Conservation (phyloP, 1,140 invertebrate genomes). For the Polypedilum vanderplanki region DNA sequence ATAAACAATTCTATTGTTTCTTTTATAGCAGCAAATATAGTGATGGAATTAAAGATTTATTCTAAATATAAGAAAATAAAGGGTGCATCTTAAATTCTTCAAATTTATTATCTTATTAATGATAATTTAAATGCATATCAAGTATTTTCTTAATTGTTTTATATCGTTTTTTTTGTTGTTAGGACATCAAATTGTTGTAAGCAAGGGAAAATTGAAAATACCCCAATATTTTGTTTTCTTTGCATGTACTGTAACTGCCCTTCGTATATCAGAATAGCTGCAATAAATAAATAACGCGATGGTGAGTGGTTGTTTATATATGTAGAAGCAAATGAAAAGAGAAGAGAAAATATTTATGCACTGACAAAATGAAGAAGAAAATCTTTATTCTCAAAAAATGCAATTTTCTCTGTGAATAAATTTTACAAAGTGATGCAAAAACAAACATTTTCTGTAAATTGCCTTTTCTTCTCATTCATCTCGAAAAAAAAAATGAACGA, state of each 20-base stretch:
- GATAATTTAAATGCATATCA: slow-evolving; percentile 5
- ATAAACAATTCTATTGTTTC: too few species aligned
- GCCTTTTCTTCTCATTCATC: slow-evolving; percentile 1
- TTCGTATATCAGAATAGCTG: neutral
- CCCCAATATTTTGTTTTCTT: neutral
- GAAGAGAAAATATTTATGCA: too few species aligned
- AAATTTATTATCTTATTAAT: neutral
- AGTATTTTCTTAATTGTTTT: neutral
- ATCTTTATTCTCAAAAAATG: neutral
- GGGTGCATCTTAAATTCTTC: neutral
- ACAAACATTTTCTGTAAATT: slow-evolving; percentile 12
- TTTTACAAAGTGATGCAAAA: neutral
- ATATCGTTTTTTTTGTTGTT: neutral
- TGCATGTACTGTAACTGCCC: neutral
- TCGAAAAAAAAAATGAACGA: neutral
- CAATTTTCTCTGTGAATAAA: slow-evolving; percentile 7
- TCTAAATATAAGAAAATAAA: neutral
- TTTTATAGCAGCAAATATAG: neutral
- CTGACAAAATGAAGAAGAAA: neutral
- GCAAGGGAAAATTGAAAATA: neutral
- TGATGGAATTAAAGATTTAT: neutral
- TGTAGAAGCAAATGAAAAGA: neutral
- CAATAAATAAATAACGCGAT: slow-evolving; percentile 3
- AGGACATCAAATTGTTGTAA: neutral
- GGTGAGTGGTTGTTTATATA: neutral